Percentiles rank a stretch among this genome's conserved stretches.
These are phyloP conservation scores for Poeciliopsis retropinna DNA, from an alignment of 2,113 vertebrate genomes.

Conservation along the genomic window DNA sequence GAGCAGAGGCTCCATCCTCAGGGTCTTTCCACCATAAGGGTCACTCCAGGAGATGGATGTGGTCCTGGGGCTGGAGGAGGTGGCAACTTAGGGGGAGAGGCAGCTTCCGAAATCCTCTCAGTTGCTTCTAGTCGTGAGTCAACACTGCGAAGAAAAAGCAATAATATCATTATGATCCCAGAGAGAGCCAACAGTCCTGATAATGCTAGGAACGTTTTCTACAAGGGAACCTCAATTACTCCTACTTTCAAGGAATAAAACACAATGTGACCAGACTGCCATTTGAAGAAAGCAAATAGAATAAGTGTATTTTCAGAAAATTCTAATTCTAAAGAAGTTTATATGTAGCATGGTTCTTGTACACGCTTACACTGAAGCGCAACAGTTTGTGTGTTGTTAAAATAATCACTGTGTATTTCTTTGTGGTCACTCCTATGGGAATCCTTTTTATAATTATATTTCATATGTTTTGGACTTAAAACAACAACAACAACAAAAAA, in stretches of 20 bases:
- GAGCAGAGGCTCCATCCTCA: constrained; percentile 74
- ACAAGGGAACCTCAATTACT: constrained; percentile 94
- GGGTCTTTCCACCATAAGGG: constrained; percentile 89
- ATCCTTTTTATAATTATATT: constrained; percentile 41
- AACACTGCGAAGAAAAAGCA: constrained; percentile 91
- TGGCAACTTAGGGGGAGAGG: constrained; percentile 56
- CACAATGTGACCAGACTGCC: background rate
- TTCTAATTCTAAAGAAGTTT: constrained; percentile 33
- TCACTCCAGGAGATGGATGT: constrained; percentile 91
- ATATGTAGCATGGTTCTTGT: constrained; percentile 77
- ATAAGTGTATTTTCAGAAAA: constrained; percentile 43
- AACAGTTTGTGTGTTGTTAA: constrained; percentile 68
- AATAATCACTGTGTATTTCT: constrained; percentile 68
- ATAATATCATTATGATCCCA: constrained; percentile 93
- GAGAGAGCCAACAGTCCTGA: constrained; percentile 95
- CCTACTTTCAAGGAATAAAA: constrained; percentile 89
- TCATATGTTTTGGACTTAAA: constrained; percentile 44
- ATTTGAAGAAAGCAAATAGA: constrained; percentile 12
- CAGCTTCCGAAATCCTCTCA: constrained; percentile 85
- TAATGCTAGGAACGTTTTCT: constrained; percentile 96
- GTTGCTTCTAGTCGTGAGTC: constrained; percentile 92
- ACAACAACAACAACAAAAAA: constrained; percentile 9
- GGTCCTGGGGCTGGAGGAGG: constrained; percentile 55
- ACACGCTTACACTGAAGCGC: constrained; percentile 75
- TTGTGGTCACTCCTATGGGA: constrained; percentile 54